Evolutionary conservation across 2,113 vertebrate species (phyloP).

Genomic region (Onychostoma macrolepis): DNA sequence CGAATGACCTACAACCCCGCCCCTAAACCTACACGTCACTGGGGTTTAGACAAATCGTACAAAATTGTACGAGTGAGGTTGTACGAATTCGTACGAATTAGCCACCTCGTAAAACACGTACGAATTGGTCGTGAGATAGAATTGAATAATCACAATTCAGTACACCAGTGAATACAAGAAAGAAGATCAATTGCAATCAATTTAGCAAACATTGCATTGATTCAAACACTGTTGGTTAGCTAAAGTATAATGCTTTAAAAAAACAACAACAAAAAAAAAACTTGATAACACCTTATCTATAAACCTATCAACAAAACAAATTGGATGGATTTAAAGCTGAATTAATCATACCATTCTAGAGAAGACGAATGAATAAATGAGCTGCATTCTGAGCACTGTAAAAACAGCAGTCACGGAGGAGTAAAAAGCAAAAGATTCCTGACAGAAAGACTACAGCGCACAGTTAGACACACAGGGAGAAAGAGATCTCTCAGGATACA

Average conservation of each 20-base stretch:
- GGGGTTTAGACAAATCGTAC: too few species aligned
- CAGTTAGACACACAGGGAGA: conserved; percentile 17
- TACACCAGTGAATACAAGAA: not conserved
- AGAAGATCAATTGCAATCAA: not conserved
- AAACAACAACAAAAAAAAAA: too few species aligned
- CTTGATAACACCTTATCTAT: not conserved
- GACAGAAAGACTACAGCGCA: conserved; percentile 1
- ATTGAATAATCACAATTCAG: not conserved
- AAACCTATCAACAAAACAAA: not conserved
- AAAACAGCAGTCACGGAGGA: not conserved
- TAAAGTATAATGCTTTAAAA: not conserved
- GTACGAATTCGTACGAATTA: too few species aligned
- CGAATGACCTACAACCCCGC: too few species aligned
- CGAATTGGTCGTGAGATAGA: too few species aligned
- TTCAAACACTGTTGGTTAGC: not conserved
- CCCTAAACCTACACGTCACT: too few species aligned
- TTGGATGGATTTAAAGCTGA: not conserved
- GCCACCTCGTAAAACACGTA: too few species aligned
- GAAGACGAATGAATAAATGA: not conserved
- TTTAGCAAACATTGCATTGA: not conserved
- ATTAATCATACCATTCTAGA: not conserved
- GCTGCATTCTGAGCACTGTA: not conserved
- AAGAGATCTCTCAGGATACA: conserved; percentile 34
- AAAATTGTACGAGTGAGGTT: too few species aligned
- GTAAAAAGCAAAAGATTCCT: not conserved